A percentile compares a stretch with the other conserved stretches of the same genome.
phyloP scores from a whole-genome alignment of 2,888 invertebrate genomes.

The Prenolepis imparis region DNA sequence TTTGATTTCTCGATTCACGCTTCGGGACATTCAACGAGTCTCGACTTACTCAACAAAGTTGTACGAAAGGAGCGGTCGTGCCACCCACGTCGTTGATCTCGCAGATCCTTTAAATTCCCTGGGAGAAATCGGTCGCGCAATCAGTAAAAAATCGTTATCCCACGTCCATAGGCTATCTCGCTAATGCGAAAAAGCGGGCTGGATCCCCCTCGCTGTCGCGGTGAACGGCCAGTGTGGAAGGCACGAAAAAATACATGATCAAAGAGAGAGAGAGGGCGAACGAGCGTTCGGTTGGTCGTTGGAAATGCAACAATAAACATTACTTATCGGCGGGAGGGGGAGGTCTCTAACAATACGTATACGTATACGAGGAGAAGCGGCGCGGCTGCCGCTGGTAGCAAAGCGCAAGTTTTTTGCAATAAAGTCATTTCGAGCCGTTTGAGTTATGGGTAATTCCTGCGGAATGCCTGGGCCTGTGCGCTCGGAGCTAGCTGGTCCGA shows the following conservation, averaged over 20 bases:
- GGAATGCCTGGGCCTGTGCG: slow-evolving; percentile 71
- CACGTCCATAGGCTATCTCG: slow-evolving; percentile 73
- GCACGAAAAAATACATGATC: slow-evolving; percentile 46
- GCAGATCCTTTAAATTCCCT: slow-evolving; percentile 69
- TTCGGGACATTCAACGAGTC: not conserved
- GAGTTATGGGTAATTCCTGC: slow-evolving; percentile 86
- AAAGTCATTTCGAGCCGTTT: slow-evolving; percentile 85
- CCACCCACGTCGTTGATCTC: slow-evolving; percentile 18
- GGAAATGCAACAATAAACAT: slow-evolving; percentile 86
- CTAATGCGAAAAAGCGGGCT: slow-evolving; percentile 82
- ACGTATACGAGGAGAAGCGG: slow-evolving; percentile 75
- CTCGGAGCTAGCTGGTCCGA: slow-evolving; percentile 58
- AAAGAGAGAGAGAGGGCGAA: slow-evolving; percentile 39
- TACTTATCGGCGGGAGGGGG: slow-evolving; percentile 84
- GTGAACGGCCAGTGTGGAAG: slow-evolving; percentile 51
- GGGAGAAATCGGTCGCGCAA: slow-evolving; percentile 69
- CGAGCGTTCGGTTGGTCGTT: slow-evolving; percentile 73
- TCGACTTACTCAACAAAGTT: not conserved
- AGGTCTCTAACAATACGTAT: slow-evolving; percentile 84
- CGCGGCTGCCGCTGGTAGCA: slow-evolving; percentile 73
- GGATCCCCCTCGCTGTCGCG: slow-evolving; percentile 61
- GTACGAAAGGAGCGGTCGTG: slow-evolving; percentile 10
- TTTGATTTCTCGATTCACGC: not conserved
- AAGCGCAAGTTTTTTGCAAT: slow-evolving; percentile 85
- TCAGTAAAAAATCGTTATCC: slow-evolving; percentile 75